phyloP scores from a whole-genome alignment of 1,140 invertebrate species.

The Ceratosolen solmsi region DNA sequence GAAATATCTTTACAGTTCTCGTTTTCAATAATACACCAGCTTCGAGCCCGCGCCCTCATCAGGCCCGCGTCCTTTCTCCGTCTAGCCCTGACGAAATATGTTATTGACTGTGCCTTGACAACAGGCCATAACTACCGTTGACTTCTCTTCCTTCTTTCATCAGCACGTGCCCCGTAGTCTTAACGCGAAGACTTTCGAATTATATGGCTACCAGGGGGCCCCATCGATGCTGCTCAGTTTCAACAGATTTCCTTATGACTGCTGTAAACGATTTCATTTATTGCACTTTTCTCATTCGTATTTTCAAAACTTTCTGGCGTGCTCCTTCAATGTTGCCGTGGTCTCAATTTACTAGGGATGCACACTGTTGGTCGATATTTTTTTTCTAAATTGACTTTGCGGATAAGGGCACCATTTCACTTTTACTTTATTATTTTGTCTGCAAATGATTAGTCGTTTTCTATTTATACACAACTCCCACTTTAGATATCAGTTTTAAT shows the following conservation, averaged over 20 bases:
- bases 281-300: conserved; percentile 34
- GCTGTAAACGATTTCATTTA: conserved; percentile 49
- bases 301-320: neutral
- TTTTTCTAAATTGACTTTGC: too few species aligned
- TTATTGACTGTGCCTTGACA: conserved; percentile 18
- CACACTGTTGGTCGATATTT: too few species aligned
- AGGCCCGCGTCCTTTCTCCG: neutral
- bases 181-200: conserved; percentile 42
- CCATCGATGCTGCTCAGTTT: neutral
- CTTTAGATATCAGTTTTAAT: too few species aligned
- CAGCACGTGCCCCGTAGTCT: conserved; percentile 30
- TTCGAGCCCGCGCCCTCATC: neutral
- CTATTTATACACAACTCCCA: too few species aligned
- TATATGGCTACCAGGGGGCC: conserved; percentile 36
- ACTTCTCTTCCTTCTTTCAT: conserved; percentile 57
- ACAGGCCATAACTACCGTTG: conserved; percentile 63
- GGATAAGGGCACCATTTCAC: too few species aligned
- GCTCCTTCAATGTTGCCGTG: neutral
- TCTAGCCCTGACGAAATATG: neutral
- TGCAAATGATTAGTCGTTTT: too few species aligned
- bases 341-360: neutral
- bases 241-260: conserved; percentile 25
- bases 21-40: neutral
- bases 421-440: too few species aligned
- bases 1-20: conserved; percentile 23